phyloP scores from a whole-genome alignment of 2,113 vertebrate genomes.

The Crotalus horridus region DNA sequence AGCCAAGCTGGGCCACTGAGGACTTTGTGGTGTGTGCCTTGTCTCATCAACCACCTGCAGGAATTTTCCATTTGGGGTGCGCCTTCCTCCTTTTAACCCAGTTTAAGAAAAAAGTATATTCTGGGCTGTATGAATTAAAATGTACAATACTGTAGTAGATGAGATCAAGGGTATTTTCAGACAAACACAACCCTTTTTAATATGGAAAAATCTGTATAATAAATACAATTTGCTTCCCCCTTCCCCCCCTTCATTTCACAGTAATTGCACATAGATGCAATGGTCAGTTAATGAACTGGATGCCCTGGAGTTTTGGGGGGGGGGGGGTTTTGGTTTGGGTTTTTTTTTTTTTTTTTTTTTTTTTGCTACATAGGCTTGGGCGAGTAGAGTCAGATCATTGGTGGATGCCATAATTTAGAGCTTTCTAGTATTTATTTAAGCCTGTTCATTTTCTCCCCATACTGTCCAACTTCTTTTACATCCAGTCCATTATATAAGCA shows the following conservation, averaged over 20 bases:
- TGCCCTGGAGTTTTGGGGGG: background rate
- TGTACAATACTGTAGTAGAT: background rate
- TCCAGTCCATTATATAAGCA: slow-evolving; percentile 39
- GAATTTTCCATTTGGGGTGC: background rate
- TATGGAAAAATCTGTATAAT: background rate
- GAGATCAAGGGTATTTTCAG: background rate
- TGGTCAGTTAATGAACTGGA: background rate
- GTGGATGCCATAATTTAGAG: slow-evolving; percentile 68
- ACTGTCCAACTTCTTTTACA: background rate
- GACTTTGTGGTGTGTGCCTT: background rate
- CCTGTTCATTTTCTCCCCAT: slow-evolving; percentile 24
- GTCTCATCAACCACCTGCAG: background rate
- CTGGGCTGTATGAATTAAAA: background rate
- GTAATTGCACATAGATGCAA: slow-evolving; percentile 8
- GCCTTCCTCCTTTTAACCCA: background rate
- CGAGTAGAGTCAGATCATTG: slow-evolving; percentile 1
- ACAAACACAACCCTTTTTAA: background rate
- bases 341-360: background rate
- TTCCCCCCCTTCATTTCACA: background rate
- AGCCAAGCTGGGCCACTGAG: background rate
- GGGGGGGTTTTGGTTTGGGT: too few species aligned
- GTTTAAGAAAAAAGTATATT: background rate
- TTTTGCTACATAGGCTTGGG: background rate
- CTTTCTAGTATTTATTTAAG: slow-evolving; percentile 47
- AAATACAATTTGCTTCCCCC: background rate